Evolutionary conservation across 1,140 invertebrate genomes (phyloP).

Genomic region (Formica exsecta): DNA sequence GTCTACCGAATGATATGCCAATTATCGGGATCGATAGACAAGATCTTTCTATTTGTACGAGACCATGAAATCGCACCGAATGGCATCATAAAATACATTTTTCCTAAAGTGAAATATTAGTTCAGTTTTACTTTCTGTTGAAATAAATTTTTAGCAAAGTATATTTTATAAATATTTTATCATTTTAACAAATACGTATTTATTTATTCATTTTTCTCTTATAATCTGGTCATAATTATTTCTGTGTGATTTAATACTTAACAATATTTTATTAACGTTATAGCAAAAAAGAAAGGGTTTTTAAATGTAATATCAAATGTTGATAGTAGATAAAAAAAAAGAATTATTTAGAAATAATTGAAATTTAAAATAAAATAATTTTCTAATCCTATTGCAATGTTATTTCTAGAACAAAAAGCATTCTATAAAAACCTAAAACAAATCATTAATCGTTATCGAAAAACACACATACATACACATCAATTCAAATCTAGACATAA

Average conservation of each 20-base stretch:
- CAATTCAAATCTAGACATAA: constrained; percentile 11
- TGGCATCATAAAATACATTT: neutral
- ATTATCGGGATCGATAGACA: constrained; percentile 18
- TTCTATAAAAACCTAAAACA: neutral
- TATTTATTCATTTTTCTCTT: neutral
- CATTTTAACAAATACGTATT: neutral
- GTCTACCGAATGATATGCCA: constrained; percentile 57
- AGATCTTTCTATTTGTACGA: constrained; percentile 19
- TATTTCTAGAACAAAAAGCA: neutral
- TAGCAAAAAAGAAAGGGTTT: neutral
- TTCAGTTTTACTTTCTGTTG: neutral
- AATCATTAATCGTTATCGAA: constrained; percentile 31
- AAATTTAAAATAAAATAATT: neutral
- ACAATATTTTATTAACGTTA: neutral
- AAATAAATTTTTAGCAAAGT: constrained; percentile 6
- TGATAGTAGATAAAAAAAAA: too few species aligned
- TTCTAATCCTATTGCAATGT: neutral
- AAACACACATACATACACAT: neutral
- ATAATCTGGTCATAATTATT: neutral
- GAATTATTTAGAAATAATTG: neutral
- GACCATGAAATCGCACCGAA: constrained; percentile 7
- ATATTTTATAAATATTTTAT: too few species aligned
- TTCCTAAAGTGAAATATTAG: neutral
- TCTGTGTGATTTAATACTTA: neutral
- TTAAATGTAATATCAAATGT: neutral